Percentiles rank a stretch among this genome's conserved stretches.
These are phyloP conservation scores for Yasuhikotakia modesta DNA, from an alignment of 2,797 vertebrate species.

Conservation along the genomic window DNA sequence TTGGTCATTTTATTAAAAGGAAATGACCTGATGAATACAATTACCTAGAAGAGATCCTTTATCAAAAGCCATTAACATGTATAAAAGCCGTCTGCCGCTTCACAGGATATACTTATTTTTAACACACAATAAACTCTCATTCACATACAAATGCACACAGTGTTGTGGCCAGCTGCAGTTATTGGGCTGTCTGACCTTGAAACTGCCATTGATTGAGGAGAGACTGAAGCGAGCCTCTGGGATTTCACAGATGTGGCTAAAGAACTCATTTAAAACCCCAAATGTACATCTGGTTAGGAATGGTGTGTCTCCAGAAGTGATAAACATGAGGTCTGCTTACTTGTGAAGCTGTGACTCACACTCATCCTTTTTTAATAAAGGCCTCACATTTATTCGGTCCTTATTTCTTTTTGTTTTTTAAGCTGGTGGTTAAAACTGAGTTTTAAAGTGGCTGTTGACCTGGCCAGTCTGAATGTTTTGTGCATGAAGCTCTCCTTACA, in stretches of 20 bases:
- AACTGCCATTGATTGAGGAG: constrained; percentile 30
- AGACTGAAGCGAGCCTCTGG: too few relatives aligned
- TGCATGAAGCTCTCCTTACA: constrained; percentile 19
- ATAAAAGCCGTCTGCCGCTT: neutral
- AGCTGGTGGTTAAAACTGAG: too few relatives aligned
- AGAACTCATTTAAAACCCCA: too few relatives aligned
- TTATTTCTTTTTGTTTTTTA: constrained; percentile 14
- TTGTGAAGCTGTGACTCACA: too few relatives aligned
- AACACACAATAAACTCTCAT: neutral
- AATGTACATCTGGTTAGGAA: too few relatives aligned
- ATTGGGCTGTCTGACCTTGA: constrained; percentile 49
- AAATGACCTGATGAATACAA: constrained; percentile 11
- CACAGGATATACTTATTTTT: constrained; percentile 3
- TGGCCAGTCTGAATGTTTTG: constrained; percentile 3
- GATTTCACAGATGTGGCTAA: too few relatives aligned
- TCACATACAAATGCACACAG: too few relatives aligned
- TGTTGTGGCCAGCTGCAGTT: constrained; percentile 35
- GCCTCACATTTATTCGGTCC: too few relatives aligned
- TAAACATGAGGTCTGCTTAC: too few relatives aligned
- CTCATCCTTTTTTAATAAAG: too few relatives aligned
- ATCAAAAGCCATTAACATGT: neutral
- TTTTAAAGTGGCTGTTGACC: constrained; percentile 30
- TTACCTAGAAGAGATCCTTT: constrained; percentile 11
- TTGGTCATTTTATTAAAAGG: constrained; percentile 5
- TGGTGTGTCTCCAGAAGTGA: too few relatives aligned